A percentile compares a stretch with the other conserved stretches of the same genome.
phyloP scores from a whole-genome alignment of 2,113 vertebrate genomes.

The Nesogale talazaci region DNA sequence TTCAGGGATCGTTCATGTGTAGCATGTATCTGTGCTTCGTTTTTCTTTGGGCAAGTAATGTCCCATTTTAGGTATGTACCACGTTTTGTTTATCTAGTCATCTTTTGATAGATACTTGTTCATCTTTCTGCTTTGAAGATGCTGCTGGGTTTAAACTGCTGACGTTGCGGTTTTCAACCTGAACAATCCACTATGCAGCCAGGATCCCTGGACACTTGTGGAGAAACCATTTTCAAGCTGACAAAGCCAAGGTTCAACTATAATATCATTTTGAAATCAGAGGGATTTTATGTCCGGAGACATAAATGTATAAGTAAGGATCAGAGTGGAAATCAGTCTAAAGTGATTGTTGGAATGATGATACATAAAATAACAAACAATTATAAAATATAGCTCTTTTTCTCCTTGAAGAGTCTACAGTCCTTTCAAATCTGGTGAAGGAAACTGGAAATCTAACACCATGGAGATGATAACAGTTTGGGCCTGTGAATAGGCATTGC shows the following conservation, averaged over 20 bases:
- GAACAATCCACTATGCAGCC: no score
- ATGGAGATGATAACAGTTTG: neutral
- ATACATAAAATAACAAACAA: neutral
- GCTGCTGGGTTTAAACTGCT: no score
- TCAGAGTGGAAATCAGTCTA: neutral
- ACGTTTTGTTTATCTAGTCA: neutral
- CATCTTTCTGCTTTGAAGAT: neutral
- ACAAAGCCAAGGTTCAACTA: conserved; percentile 4
- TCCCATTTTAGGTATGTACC: neutral
- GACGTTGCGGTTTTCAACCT: no score
- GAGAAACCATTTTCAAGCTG: neutral
- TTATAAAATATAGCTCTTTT: neutral
- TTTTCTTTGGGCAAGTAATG: neutral
- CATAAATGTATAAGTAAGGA: neutral
- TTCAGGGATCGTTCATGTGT: no score
- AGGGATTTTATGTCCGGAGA: neutral
- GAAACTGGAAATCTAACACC: neutral
- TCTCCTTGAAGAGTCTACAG: neutral
- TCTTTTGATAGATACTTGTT: neutral
- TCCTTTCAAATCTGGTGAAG: neutral
- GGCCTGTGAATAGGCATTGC: no score
- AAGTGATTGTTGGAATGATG: neutral
- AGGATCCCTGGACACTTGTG: no score
- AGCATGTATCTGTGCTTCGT: no score
- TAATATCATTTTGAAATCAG: neutral